phyloP scores from a whole-genome alignment of 1,140 invertebrate genomes.

The Nasonia vitripennis region DNA sequence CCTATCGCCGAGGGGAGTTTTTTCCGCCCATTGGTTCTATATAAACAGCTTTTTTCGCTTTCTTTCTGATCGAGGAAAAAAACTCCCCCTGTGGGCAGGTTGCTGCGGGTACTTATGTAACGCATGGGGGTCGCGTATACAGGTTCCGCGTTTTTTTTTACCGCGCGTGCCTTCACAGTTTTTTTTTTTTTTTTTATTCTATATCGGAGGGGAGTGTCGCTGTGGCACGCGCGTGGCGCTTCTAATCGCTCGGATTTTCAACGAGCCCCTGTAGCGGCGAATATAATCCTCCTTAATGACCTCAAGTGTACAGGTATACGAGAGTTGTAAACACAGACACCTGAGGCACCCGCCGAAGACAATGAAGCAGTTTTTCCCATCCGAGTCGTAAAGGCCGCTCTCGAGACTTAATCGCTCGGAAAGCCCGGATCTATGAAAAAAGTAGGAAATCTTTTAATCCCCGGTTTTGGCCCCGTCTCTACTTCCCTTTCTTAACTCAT shows the following conservation, averaged over 20 bases:
- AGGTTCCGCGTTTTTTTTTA: not conserved
- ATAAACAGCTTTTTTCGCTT: slow-evolving; percentile 26
- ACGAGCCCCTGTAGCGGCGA: too few relatives aligned
- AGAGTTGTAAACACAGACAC: too few relatives aligned
- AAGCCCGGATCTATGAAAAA: slow-evolving; percentile 1
- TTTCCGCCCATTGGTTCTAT: slow-evolving; percentile 47
- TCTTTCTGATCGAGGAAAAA: slow-evolving; percentile 52
- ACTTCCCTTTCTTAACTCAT: not conserved
- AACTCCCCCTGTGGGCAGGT: slow-evolving; percentile 25
- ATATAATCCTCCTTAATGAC: too few relatives aligned
- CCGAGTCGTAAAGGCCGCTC: not conserved
- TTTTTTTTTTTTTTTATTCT: not conserved
- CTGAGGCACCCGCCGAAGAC: too few relatives aligned
- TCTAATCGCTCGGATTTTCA: too few relatives aligned
- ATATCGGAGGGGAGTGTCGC: not conserved
- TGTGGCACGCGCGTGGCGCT: too few relatives aligned
- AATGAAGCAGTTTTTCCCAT: slow-evolving; percentile 25
- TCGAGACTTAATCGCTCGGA: too few relatives aligned
- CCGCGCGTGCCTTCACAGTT: not conserved
- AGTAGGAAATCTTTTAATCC: slow-evolving; percentile 7
- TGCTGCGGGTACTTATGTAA: too few relatives aligned
- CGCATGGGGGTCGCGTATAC: not conserved
- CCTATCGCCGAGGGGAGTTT: slow-evolving; percentile 57
- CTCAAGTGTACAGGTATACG: too few relatives aligned
- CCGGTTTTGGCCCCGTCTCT: not conserved